These are phyloP conservation scores for Seira sanloemensis DNA, from an alignment of 2,888 invertebrate species.

Conservation along the genomic window DNA sequence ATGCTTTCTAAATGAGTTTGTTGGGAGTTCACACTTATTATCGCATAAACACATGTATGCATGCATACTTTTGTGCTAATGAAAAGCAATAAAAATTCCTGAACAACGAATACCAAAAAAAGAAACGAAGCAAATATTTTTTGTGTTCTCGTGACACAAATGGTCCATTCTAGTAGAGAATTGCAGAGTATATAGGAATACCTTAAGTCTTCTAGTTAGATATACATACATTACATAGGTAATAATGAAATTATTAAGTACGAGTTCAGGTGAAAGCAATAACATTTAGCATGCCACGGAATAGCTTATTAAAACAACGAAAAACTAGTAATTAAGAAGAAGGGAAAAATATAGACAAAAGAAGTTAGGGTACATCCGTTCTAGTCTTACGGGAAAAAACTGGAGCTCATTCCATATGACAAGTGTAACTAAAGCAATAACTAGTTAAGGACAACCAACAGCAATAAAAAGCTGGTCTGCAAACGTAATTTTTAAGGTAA, in stretches of 20 bases:
- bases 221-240: neutral
- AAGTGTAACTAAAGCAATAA: conserved; percentile 65
- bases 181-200: conserved; percentile 6
- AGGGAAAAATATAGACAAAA: conserved; percentile 9
- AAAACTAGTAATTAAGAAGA: conserved; percentile 21
- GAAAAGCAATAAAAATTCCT: conserved; percentile 53
- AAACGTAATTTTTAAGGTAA: conserved; percentile 21
- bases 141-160: conserved; percentile 59
- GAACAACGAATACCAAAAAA: conserved; percentile 19
- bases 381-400: conserved; percentile 22
- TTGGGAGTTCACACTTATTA: conserved; percentile 24
- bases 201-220: neutral
- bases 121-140: conserved; percentile 59
- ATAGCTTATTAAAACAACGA: conserved; percentile 59
- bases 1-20: neutral
- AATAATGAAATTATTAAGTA: neutral
- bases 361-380: neutral
- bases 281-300: conserved; percentile 48
- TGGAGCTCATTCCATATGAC: conserved; percentile 59
- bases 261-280: conserved; percentile 51
- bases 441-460: conserved; percentile 63
- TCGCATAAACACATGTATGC: conserved; percentile 15
- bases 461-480: conserved; percentile 57
- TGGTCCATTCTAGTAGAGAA: conserved; percentile 52
- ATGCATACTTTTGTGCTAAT: conserved; percentile 30